These are phyloP conservation scores for Lasioglossum lativentre DNA, from an alignment of 2,888 invertebrate species.

Conservation along the genomic window DNA sequence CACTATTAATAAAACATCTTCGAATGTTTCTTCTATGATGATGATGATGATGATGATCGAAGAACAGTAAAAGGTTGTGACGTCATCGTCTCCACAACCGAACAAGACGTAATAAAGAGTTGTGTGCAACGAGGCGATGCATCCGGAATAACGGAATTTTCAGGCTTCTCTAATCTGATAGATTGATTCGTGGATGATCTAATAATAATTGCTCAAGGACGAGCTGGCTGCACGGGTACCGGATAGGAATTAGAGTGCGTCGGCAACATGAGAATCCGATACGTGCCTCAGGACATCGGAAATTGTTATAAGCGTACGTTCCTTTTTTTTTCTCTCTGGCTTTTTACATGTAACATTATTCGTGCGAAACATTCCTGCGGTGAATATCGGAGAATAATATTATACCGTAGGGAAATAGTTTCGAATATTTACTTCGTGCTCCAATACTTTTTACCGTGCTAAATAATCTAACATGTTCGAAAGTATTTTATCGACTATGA, in stretches of 20 bases:
- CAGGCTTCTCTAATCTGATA: slow-evolving; percentile 52
- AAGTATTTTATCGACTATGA: not conserved
- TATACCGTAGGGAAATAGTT: not conserved
- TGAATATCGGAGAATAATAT: not conserved
- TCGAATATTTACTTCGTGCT: not conserved
- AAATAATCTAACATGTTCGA: not conserved
- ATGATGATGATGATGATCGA: slow-evolving; percentile 9
- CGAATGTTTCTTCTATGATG: slow-evolving; percentile 3
- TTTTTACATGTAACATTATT: not conserved
- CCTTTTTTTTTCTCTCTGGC: not conserved
- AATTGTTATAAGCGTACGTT: slow-evolving; percentile 77
- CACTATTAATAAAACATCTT: slow-evolving; percentile 39
- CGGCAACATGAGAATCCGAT: slow-evolving; percentile 79
- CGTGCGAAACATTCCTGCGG: not conserved
- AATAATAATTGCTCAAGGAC: slow-evolving; percentile 67
- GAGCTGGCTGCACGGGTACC: slow-evolving; percentile 12
- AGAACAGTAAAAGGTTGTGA: slow-evolving; percentile 41
- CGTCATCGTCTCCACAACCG: slow-evolving; percentile 40
- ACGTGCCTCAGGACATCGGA: slow-evolving; percentile 76
- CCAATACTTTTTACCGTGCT: not conserved
- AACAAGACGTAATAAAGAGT: slow-evolving; percentile 19
- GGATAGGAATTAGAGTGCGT: slow-evolving; percentile 42
- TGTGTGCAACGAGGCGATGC: slow-evolving; percentile 20
- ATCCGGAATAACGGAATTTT: slow-evolving; percentile 41
- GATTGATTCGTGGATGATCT: slow-evolving; percentile 65